Evolutionary conservation across 2,797 vertebrate genomes (phyloP).

Genomic region (Acanthopagrus latus): DNA sequence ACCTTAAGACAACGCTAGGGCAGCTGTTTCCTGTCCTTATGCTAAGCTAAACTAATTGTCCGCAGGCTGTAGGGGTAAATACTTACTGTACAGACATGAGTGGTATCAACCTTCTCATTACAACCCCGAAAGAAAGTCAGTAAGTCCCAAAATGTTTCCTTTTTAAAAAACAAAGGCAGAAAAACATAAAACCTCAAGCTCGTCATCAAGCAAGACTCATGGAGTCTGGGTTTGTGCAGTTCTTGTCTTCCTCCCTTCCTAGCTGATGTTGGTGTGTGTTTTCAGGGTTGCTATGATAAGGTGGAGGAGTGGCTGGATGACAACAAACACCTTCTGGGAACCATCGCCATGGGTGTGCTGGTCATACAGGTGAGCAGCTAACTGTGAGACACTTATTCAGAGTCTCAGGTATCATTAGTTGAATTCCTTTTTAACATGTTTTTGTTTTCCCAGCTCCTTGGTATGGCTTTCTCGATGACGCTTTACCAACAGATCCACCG

Average conservation of each 20-base stretch:
- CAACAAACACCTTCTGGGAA: conserved; percentile 96
- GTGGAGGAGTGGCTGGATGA: conserved; percentile 95
- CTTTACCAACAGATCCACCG: conserved; percentile 98
- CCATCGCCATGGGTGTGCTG: conserved; percentile 94
- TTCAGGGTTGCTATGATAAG: conserved; percentile 95
- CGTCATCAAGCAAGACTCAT: too few species aligned
- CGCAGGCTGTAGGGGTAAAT: not conserved
- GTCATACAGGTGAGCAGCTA: conserved; percentile 91
- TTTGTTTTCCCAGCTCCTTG: conserved; percentile 90
- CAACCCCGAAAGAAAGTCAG: not conserved
- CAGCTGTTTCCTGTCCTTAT: not conserved
- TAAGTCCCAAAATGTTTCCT: not conserved
- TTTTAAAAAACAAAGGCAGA: not conserved
- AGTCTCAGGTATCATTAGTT: not conserved
- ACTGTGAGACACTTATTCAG: not conserved
- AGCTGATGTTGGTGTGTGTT: conserved; percentile 8
- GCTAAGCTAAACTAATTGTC: not conserved
- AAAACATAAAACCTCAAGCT: not conserved
- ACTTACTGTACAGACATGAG: not conserved
- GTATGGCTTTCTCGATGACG: conserved; percentile 99
- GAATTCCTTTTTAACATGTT: not conserved
- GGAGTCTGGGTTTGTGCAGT: not conserved
- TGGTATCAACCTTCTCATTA: not conserved
- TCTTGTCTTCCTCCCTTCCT: not conserved
- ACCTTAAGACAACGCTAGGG: too few species aligned